phyloP scores from a whole-genome alignment of 1,140 invertebrate genomes.

The Drosophila repletoides region DNA sequence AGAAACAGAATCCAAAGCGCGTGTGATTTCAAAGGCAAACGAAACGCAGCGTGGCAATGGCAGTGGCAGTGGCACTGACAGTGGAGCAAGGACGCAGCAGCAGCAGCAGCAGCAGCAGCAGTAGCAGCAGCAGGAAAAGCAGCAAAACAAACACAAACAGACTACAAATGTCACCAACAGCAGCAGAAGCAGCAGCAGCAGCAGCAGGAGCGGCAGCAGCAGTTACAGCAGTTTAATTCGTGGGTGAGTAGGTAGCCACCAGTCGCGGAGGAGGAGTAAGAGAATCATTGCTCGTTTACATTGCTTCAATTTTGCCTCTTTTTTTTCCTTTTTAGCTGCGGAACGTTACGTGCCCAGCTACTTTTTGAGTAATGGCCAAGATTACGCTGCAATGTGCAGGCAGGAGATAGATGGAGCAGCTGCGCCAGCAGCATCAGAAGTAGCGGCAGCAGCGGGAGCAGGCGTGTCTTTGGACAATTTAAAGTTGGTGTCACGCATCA shows the following conservation, averaged over 20 bases:
- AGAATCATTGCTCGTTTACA: slow-evolving; percentile 30
- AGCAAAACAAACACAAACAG: slow-evolving; percentile 51
- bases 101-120: neutral
- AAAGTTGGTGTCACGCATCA: slow-evolving; percentile 78
- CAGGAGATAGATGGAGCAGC: slow-evolving; percentile 27
- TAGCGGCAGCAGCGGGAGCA: neutral
- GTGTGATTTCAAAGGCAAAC: slow-evolving; percentile 70
- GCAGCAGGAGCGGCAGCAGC: slow-evolving; percentile 1
- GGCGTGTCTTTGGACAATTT: slow-evolving; percentile 65
- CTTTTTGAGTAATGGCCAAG: slow-evolving; percentile 77
- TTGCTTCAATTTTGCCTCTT: slow-evolving; percentile 37
- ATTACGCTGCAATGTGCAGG: slow-evolving; percentile 63
- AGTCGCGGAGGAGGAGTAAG: slow-evolving; percentile 5
- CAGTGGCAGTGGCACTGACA: slow-evolving; percentile 55
- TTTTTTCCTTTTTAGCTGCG: slow-evolving; percentile 29
- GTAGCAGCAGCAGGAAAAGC: slow-evolving; percentile 4
- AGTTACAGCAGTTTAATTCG: slow-evolving; percentile 16
- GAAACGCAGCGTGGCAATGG: slow-evolving; percentile 29
- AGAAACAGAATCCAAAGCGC: slow-evolving; percentile 19
- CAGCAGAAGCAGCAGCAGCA: slow-evolving; percentile 10
- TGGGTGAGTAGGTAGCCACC: slow-evolving; percentile 25
- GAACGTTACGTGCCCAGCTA: slow-evolving; percentile 63
- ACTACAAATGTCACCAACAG: slow-evolving; percentile 63
- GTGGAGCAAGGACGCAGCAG: slow-evolving; percentile 40
- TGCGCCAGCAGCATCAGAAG: neutral